These are phyloP conservation scores for Gouania willdenowi DNA, from an alignment of 2,797 vertebrate genomes.

Conservation along the genomic window DNA sequence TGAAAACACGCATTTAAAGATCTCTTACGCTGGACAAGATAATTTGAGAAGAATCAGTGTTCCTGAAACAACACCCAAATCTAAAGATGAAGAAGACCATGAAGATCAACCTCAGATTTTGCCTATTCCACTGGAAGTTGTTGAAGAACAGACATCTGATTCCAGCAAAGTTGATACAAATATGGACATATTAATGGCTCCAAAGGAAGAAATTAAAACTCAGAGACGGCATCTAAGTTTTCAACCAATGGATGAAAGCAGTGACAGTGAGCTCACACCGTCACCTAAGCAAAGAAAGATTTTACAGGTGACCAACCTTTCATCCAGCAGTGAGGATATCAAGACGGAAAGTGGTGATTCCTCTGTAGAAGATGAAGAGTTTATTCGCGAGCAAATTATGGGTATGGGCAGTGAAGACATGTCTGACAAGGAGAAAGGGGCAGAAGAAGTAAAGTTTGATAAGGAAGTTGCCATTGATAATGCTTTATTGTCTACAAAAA, in stretches of 20 bases:
- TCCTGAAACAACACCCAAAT: constrained; percentile 4
- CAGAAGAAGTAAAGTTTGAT: constrained; percentile 70
- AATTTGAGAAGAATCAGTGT: constrained; percentile 6
- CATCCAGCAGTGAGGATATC: constrained; percentile 90
- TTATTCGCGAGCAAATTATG: constrained; percentile 89
- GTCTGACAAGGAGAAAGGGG: constrained; percentile 79
- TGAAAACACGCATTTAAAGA: constrained; percentile 17
- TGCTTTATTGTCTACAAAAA: constrained; percentile 62
- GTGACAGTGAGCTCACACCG: constrained; percentile 86
- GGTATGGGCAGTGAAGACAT: constrained; percentile 89
- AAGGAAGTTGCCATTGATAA: constrained; percentile 66
- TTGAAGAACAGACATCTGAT: constrained; percentile 60
- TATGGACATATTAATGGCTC: constrained; percentile 36
- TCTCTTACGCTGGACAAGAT: constrained; percentile 4
- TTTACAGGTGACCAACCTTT: constrained; percentile 72
- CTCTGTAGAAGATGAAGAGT: constrained; percentile 89
- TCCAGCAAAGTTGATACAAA: constrained; percentile 44
- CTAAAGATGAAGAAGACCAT: constrained; percentile 45
- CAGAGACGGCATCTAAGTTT: constrained; percentile 62
- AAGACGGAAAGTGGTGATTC: constrained; percentile 88
- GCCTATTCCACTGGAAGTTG: constrained; percentile 69
- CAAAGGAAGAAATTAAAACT: constrained; percentile 36
- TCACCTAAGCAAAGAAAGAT: constrained; percentile 83
- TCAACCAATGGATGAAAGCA: constrained; percentile 81
- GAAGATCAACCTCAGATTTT: constrained; percentile 75